Conservation (phyloP, 2,797 vertebrate genomes). For the Harpagifer antarcticus region DNA sequence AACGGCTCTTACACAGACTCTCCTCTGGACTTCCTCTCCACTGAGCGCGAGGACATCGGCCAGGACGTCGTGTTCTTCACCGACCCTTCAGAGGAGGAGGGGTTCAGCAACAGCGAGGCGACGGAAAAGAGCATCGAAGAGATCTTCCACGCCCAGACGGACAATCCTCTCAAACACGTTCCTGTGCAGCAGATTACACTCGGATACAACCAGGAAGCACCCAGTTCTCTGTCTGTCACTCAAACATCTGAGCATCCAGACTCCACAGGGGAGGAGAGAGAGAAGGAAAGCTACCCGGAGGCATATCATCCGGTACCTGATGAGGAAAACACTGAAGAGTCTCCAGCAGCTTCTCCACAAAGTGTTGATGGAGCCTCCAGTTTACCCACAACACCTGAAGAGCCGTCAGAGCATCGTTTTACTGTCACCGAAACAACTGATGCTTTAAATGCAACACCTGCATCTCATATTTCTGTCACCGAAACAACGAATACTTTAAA, state of each 20-base stretch:
- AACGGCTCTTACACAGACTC: conserved; percentile 77
- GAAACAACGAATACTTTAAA: conserved; percentile 2
- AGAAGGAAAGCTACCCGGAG: conserved; percentile 45
- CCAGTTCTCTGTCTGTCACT: conserved; percentile 31
- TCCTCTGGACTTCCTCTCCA: conserved; percentile 73
- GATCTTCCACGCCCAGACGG: conserved; percentile 84
- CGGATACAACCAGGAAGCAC: conserved; percentile 32
- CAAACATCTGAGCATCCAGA: conserved; percentile 28
- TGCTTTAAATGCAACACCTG: conserved; percentile 31
- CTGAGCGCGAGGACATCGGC: conserved; percentile 83
- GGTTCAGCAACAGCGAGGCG: conserved; percentile 70
- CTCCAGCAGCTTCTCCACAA: conserved; percentile 23
- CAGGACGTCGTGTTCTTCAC: conserved; percentile 86
- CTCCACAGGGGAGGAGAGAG: conserved; percentile 50
- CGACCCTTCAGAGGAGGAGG: conserved; percentile 85
- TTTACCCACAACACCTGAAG: conserved; percentile 19
- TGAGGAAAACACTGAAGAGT: conserved; percentile 31
- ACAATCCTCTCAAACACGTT: conserved; percentile 70
- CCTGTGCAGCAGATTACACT: conserved; percentile 16
- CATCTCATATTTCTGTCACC: conserved; percentile 20
- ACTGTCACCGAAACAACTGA: conserved; percentile 21
- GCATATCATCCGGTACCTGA: conserved; percentile 54
- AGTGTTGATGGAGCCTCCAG: conserved; percentile 18
- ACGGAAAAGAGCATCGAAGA: conserved; percentile 77
- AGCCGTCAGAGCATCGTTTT: conserved; percentile 6